Evolutionary conservation across 2,888 invertebrate genomes (phyloP), one percentile per base, ranked within the genome.

Genomic region (Tachina lurida): DNA sequence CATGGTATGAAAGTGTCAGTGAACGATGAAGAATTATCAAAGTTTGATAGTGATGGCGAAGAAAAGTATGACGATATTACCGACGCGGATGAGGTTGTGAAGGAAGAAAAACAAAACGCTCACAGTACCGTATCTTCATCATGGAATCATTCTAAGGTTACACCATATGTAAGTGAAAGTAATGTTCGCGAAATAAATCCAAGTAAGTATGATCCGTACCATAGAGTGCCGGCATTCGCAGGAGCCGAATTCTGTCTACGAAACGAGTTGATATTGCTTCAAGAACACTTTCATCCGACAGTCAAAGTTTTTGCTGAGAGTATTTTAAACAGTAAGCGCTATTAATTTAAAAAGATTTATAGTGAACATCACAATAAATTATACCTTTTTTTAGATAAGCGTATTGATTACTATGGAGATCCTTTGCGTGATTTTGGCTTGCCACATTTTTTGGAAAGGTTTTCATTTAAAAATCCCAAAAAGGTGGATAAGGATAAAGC

Each of bases 391-490:
- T 89, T 91, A 96, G 96, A 95, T 41, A 94, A 96, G 93, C 93
- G 94, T 75, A 95, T 98, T 74, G 95, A 95, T 49, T 99, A 99
- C 93, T 95, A 95, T 81, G 99, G 99, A 0, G 98, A 99, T 92
- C 98, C 99, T 0, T 93, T 99, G 3, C 95, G 97, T 89, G 99
- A 99, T 93, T 98, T 99, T 91, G 96, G 97, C 0, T 93, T 98
- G 49, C 96, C 97, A 68, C 94, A 97, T 68, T 99, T 99, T 92
- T 93, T 99, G 63, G 99, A 99, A 90, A 94, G 99, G 60, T 99
- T 99, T 92, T 97, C 97, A 12, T 99, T 97, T 92, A 97, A 98
- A 91, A 99, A 99, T 93, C 97, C 97, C 0, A 97, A 97, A 91
- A 95, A 95, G 87, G 89, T 93, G 1, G 93, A 93, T 0, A 84